A percentile compares a stretch with the other conserved stretches of the same genome.
Conservation (phyloP, 2,797 vertebrate genomes). For the Diplodus sargus region DNA sequence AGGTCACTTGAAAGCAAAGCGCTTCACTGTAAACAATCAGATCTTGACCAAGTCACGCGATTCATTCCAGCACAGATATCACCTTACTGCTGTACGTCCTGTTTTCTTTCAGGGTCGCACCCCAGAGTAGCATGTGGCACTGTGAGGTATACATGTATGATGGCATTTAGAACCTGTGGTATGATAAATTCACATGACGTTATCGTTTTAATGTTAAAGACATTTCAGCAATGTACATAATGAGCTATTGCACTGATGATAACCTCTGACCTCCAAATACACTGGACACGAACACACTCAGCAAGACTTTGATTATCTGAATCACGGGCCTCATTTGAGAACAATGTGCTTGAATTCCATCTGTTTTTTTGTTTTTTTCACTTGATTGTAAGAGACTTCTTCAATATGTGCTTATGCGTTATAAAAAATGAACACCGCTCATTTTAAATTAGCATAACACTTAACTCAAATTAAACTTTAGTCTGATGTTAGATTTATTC, state of each 20-base stretch:
- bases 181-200: slow-evolving; percentile 57
- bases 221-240: slow-evolving; percentile 48
- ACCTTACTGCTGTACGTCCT: slow-evolving; percentile 50
- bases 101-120: slow-evolving; percentile 38
- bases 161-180: slow-evolving; percentile 55
- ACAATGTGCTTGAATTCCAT: slow-evolving; percentile 55
- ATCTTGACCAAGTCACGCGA: slow-evolving; percentile 38
- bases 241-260: slow-evolving; percentile 70
- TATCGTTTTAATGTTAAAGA: slow-evolving; percentile 47
- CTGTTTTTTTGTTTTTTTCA: slow-evolving; percentile 23
- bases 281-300: slow-evolving; percentile 38
- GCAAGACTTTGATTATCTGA: slow-evolving; percentile 36
- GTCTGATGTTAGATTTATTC: slow-evolving; percentile 4
- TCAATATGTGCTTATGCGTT: slow-evolving; percentile 56
- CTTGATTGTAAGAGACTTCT: slow-evolving; percentile 50
- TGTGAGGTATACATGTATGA: slow-evolving; percentile 71
- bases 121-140: slow-evolving; percentile 56
- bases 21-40: slow-evolving; percentile 72
- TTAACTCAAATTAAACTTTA: slow-evolving; percentile 11
- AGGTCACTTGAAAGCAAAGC: slow-evolving; percentile 80
- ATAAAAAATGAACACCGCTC: slow-evolving; percentile 42
- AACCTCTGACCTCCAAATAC: slow-evolving; percentile 46
- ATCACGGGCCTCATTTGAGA: slow-evolving; percentile 41
- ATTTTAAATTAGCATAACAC: slow-evolving; percentile 34
- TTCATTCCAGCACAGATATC: slow-evolving; percentile 48